phyloP scores from a whole-genome alignment of 2,888 invertebrate species.

The Gymnocheta viridis region DNA sequence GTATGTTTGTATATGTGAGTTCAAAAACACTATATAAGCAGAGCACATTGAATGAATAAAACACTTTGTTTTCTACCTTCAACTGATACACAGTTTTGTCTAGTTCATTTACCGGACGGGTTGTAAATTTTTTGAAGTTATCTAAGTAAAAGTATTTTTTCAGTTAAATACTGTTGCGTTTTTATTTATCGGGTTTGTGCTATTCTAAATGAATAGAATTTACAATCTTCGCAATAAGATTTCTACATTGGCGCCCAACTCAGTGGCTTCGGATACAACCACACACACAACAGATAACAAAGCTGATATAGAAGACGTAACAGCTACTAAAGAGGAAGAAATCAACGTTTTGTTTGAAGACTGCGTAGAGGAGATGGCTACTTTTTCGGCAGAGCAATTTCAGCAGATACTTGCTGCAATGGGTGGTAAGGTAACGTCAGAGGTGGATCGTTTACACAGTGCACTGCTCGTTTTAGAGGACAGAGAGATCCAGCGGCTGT shows the following conservation, averaged over 20 bases:
- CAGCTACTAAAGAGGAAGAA: too few species aligned
- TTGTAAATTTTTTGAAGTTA: neutral
- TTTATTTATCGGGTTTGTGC: neutral
- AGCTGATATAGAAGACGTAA: neutral
- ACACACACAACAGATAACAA: too few species aligned
- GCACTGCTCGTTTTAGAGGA: constrained; percentile 56
- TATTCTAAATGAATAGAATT: neutral
- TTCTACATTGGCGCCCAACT: constrained; percentile 39
- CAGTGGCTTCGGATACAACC: constrained; percentile 20
- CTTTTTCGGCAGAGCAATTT: constrained; percentile 48
- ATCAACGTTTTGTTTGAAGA: too few species aligned
- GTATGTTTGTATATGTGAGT: too few species aligned
- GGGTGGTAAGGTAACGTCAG: neutral
- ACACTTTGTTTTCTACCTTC: too few species aligned
- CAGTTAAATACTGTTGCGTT: neutral
- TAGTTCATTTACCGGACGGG: neutral
- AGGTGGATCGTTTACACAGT: constrained; percentile 54
- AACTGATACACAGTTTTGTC: too few species aligned
- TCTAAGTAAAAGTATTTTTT: neutral
- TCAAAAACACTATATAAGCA: too few species aligned
- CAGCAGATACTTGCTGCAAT: constrained; percentile 44
- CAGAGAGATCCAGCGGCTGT: constrained; percentile 60
- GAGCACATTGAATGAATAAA: too few species aligned
- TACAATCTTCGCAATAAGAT: neutral
- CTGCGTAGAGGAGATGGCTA: neutral